Base-by-base conservation (phyloP, 2,888 invertebrate species). In the Cremastinae sp. region DNA sequence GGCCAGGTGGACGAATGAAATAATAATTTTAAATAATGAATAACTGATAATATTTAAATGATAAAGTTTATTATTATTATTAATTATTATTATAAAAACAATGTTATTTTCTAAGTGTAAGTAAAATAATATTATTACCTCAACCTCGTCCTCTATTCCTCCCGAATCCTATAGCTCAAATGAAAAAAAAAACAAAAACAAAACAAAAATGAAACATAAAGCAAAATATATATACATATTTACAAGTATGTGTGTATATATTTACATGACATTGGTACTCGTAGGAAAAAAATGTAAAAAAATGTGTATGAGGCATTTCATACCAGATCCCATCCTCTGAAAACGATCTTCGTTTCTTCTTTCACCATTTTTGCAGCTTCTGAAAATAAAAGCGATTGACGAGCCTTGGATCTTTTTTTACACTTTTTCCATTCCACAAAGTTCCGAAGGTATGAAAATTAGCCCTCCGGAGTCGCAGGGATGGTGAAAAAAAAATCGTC, bases 21-120 rank as follows among this genome's bases (percentile, higher is more conserved):
- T 83, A 82, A 85, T 85, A 79, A 82, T 80, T 79, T 82, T 80
- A 75, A 76, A 72, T 68, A 43, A 75, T 75, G 82, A 81, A 84
- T 84, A 83, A 83, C 81, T 81, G 83, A 83, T 81, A 80, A 82
- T 83, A 83, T 80, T 77, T 81, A 80, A 79, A 78, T 75, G 76
- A 82, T 81, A 79, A 80, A 64, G 74, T 83, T 84, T 84, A 84
- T 74, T 78, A 77, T n/a, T n/a, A n/a, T n/a, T n/a, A n/a, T n/a
- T n/a, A n/a, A n/a, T n/a, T n/a, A n/a, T n/a, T 78, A 64, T 18
- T 65, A 75, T 69, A 76, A 84, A 84, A 84, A 84, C 81, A 81
- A 83, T 82, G 82, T 84, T 86, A 85, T 86, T 88, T 87, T 87
- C 83, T 85, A 86, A 84, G 83, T 83, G 82, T 87, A 87, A 84